Evolutionary conservation across 2,797 vertebrate genomes (phyloP).

Genomic region (Neosilurus mollespiculum): DNA sequence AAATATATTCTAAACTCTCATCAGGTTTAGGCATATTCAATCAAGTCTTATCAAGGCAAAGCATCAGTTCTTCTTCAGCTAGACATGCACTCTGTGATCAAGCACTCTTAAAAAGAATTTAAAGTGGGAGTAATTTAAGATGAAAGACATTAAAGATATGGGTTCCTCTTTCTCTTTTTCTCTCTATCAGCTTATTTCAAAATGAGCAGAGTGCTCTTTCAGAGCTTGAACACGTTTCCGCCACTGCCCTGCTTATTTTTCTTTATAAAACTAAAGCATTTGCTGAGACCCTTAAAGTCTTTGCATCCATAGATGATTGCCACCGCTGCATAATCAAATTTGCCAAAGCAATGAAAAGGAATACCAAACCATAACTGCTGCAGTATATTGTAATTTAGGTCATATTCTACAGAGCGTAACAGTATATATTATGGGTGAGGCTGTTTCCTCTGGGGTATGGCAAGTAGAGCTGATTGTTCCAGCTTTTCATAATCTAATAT

Average conservation of each 20-base stretch:
- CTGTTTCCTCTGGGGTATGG: constrained; percentile 39
- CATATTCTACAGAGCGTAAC: constrained; percentile 51
- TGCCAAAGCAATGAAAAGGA: constrained; percentile 56
- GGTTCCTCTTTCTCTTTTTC: constrained; percentile 1
- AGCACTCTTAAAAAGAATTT: constrained; percentile 45
- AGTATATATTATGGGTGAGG: constrained; percentile 38
- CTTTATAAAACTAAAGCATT: constrained; percentile 62
- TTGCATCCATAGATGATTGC: background rate
- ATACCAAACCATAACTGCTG: constrained; percentile 30
- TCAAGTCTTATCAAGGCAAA: constrained; percentile 45
- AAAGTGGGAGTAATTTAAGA: constrained; percentile 20
- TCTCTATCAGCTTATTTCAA: constrained; percentile 30
- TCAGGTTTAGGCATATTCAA: constrained; percentile 28
- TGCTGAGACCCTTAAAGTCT: constrained; percentile 44
- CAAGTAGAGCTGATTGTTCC: constrained; percentile 7
- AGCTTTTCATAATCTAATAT: background rate
- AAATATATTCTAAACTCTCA: constrained; percentile 19
- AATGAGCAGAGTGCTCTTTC: constrained; percentile 45
- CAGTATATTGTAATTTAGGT: constrained; percentile 51
- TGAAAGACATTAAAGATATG: constrained; percentile 20
- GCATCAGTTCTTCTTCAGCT: constrained; percentile 20
- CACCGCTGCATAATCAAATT: constrained; percentile 49
- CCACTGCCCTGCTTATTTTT: constrained; percentile 60
- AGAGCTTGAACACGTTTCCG: constrained; percentile 39
- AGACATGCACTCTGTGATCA: constrained; percentile 11